Evolutionary conservation across 2,113 vertebrate species (phyloP).

Genomic region (Oophaga pumilio): DNA sequence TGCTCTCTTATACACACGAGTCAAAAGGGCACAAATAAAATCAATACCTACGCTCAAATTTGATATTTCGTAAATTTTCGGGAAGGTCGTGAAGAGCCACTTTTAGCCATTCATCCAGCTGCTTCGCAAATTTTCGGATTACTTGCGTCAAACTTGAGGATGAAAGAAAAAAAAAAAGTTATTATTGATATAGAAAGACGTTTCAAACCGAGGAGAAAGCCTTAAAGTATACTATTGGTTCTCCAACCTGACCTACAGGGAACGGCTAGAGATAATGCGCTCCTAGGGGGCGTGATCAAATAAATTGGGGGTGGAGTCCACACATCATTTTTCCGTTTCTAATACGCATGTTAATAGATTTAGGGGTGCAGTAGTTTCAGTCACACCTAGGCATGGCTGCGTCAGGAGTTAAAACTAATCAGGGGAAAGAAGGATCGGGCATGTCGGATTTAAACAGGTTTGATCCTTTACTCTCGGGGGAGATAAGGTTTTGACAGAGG

Average conservation of each 20-base stretch:
- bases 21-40: conserved; percentile 24
- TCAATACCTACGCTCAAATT: conserved; percentile 88
- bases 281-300: too few relatives aligned
- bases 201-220: background rate
- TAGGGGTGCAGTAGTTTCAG: too few relatives aligned
- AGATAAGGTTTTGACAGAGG: too few relatives aligned
- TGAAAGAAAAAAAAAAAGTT: conserved; percentile 43
- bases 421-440: too few relatives aligned
- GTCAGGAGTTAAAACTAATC: too few relatives aligned
- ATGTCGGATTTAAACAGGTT: too few relatives aligned
- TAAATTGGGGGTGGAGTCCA: too few relatives aligned
- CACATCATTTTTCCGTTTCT: too few relatives aligned
- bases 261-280: background rate
- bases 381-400: too few relatives aligned
- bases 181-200: background rate
- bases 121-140: conserved; percentile 98
- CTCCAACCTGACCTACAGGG: background rate
- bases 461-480: too few relatives aligned
- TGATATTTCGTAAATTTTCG: conserved; percentile 96
- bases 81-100: conserved; percentile 96
- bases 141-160: conserved; percentile 92
- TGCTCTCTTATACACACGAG: background rate
- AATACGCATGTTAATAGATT: too few relatives aligned
- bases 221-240: background rate
- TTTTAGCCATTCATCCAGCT: conserved; percentile 97